These are phyloP conservation scores for Macaria liturata DNA, from an alignment of 2,888 invertebrate genomes.

Conservation along the genomic window DNA sequence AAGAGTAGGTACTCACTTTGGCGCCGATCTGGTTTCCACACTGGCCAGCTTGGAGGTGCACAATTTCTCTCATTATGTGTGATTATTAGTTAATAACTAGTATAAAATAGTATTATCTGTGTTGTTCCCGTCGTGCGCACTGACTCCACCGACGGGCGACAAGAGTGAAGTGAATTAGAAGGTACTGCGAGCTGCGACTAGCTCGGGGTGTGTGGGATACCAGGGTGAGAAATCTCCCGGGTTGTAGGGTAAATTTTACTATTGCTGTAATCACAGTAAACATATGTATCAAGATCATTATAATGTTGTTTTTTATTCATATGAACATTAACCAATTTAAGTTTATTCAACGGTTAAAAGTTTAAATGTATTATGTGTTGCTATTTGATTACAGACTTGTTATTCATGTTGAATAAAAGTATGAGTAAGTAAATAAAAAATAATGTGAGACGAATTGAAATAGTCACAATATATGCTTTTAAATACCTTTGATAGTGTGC, in stretches of 20 bases:
- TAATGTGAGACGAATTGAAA: too few relatives aligned
- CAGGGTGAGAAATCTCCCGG: constrained; percentile 37
- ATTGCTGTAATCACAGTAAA: too few relatives aligned
- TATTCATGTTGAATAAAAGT: too few relatives aligned
- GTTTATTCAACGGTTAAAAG: too few relatives aligned
- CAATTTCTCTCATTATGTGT: constrained; percentile 90
- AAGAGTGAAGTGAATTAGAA: constrained; percentile 58
- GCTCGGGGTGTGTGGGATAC: constrained; percentile 68
- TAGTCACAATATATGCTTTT: too few relatives aligned
- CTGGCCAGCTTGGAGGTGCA: constrained; percentile 92
- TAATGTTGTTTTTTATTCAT: too few relatives aligned
- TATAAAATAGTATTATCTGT: constrained; percentile 41
- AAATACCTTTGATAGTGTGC: too few relatives aligned
- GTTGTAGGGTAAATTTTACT: constrained; percentile 32
- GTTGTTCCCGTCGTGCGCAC: constrained; percentile 48
- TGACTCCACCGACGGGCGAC: constrained; percentile 54
- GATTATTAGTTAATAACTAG: constrained; percentile 32
- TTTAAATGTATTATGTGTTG: too few relatives aligned
- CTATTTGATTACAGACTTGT: too few relatives aligned
- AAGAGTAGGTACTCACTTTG: constrained; percentile 69
- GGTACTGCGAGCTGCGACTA: constrained; percentile 46
- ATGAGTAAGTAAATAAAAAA: too few relatives aligned
- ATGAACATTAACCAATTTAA: too few relatives aligned
- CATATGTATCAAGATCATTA: too few relatives aligned
- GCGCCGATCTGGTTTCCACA: constrained; percentile 93